Evolutionary conservation across 2,113 vertebrate genomes (phyloP).

Genomic region (Dunckerocampus dactyliophorus): DNA sequence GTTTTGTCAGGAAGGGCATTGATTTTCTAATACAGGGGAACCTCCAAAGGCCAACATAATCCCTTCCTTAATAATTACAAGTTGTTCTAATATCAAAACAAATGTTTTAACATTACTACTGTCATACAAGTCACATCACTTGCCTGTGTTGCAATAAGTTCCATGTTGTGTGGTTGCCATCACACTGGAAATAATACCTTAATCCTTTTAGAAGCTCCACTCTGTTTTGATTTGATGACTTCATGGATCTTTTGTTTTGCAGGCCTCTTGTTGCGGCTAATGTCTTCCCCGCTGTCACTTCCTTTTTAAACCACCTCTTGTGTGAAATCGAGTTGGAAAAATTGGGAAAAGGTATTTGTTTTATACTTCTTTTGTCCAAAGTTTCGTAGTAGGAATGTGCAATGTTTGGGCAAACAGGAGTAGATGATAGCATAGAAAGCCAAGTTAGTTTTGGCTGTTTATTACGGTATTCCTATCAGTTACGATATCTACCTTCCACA

Average conservation of each 20-base stretch:
- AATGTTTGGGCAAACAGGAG: background rate
- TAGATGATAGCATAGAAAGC: background rate
- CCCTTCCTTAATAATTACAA: no score
- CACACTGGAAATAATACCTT: no score
- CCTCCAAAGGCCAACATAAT: no score
- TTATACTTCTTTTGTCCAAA: no score
- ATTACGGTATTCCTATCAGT: background rate
- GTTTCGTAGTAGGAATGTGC: background rate
- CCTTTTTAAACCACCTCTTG: slow-evolving; percentile 77
- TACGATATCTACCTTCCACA: background rate
- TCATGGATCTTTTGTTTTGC: slow-evolving; percentile 8
- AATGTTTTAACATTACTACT: no score
- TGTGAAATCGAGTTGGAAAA: slow-evolving; percentile 68
- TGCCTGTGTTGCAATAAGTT: no score
- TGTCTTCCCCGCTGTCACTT: slow-evolving; percentile 64
- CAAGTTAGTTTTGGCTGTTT: background rate
- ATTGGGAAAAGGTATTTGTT: slow-evolving; percentile 78
- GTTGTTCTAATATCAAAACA: no score
- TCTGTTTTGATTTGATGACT: background rate
- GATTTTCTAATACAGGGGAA: no score
- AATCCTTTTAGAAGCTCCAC: no score
- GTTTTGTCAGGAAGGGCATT: no score
- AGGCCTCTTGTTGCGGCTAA: slow-evolving; percentile 79
- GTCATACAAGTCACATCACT: no score
- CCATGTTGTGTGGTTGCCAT: no score